Base-by-base conservation (phyloP, 2,888 invertebrate species). In the Alentia gelatinosa region DNA sequence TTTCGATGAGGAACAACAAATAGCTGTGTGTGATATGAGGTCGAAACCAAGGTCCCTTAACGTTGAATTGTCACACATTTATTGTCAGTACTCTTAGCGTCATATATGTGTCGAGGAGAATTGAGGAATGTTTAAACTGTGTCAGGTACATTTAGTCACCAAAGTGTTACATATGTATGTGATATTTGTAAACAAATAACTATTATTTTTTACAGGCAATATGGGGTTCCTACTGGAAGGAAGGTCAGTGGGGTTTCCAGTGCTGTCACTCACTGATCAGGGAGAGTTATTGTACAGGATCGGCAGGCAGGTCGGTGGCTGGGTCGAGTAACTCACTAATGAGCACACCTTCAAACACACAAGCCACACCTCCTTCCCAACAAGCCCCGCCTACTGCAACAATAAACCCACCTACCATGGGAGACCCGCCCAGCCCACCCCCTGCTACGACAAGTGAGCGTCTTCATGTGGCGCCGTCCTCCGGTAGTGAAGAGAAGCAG, bases 201-300 rank as follows among this genome's bases (percentile, higher is more conserved):
- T 9, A 74, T n/a, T n/a, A n/a, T n/a, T 39, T 23, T 19, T 84
- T 84, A 9, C 94, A 96, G 96, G 97, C 98, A 0, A 98, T 99
- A 7, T 99, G 98, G 98, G 99, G 99, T 3, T 99, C 99, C 0
- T 99, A 97, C 96, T 99, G 99, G 99, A 97, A 97, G 93, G 97
- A 97, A 89, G 99, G 98, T 0, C 97, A 97, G 92, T 99, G 99
- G 99, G 99, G 99, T 0, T 99, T 97, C 96, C 98, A 98, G 95
- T 99, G 99, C 95, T 99, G 99, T 96, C 98, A 98, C 95, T 98
- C 98, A 0, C 97, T 98, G 92, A 97, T 99, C 37, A 96, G 96
- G 92, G 95, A 95, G 89, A 95, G 96, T 5, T 96, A 96, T 92
- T 96, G 96, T 93, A 95, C 95, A 5, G 96, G 96, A 5, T 93